These are phyloP conservation scores for Recurvirostra avosetta DNA, from an alignment of 2,113 vertebrate genomes.

Conservation along the genomic window DNA sequence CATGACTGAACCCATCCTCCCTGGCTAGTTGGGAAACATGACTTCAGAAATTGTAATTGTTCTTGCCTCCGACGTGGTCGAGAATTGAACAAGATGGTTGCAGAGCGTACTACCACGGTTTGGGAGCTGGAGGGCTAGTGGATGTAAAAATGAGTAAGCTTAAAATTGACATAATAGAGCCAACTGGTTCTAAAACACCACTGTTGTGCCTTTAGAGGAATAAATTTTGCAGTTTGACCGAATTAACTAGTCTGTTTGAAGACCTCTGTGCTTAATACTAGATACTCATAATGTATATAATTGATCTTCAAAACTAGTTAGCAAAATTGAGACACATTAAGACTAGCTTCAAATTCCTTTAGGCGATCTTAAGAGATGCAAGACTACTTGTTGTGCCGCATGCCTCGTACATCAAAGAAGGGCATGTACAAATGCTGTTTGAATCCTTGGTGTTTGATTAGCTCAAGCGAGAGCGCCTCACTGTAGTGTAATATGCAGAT, in stretches of 20 bases:
- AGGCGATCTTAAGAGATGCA: neutral
- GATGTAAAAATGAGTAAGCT: neutral
- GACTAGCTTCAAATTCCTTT: neutral
- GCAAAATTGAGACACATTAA: neutral
- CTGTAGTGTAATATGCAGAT: rapidly evolving
- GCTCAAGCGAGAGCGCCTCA: neutral
- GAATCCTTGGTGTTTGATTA: neutral
- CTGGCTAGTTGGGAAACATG: neutral
- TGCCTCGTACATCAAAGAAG: neutral
- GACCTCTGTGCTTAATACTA: neutral
- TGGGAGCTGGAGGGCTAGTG: neutral
- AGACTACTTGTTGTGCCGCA: neutral
- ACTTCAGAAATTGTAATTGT: neutral
- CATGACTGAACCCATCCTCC: neutral
- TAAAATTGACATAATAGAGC: neutral
- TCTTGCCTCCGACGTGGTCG: neutral
- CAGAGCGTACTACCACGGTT: neutral
- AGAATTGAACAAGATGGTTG: neutral
- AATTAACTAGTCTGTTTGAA: neutral
- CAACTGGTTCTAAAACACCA: neutral
- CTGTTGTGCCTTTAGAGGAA: neutral
- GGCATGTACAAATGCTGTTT: neutral
- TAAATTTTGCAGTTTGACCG: neutral
- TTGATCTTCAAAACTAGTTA: neutral
- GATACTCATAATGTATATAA: neutral